These are phyloP conservation scores for Anthoscopus minutus DNA, from an alignment of 2,113 vertebrate species.

Conservation along the genomic window DNA sequence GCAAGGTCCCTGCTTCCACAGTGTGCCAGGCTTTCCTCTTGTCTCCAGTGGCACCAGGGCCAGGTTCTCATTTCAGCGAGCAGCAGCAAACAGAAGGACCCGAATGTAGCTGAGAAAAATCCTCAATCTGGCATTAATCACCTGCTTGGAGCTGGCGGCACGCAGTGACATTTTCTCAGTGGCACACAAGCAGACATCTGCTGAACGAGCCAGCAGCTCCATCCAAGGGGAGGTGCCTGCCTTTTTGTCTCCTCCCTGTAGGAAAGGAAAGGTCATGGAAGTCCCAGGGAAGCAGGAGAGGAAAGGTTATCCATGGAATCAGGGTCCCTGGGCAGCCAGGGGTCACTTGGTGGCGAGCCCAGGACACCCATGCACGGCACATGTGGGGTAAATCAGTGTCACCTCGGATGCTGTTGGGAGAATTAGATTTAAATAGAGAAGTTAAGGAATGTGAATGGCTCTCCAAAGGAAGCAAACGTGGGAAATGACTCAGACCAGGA, in stretches of 20 bases:
- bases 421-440: background rate
- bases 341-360: background rate
- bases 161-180: constrained; percentile 59
- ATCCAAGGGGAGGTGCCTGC: background rate
- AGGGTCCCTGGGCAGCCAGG: background rate
- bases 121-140: constrained; percentile 55
- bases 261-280: constrained; percentile 49
- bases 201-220: background rate
- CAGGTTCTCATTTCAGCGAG: background rate
- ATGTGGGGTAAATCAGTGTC: background rate
- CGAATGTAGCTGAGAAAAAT: background rate
- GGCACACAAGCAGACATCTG: constrained; percentile 59
- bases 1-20: background rate
- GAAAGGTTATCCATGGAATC: background rate
- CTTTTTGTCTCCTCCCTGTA: constrained; percentile 27
- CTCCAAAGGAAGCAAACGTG: background rate
- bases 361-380: accelerated
- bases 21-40: background rate
- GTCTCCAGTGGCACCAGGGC: background rate
- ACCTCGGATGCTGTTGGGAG: background rate
- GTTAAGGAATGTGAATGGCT: background rate
- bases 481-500: background rate
- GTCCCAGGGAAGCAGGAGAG: background rate
- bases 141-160: constrained; percentile 50
- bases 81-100: background rate